Conservation (phyloP, 1,140 invertebrate genomes). For the Brachionus rotundiformis region DNA sequence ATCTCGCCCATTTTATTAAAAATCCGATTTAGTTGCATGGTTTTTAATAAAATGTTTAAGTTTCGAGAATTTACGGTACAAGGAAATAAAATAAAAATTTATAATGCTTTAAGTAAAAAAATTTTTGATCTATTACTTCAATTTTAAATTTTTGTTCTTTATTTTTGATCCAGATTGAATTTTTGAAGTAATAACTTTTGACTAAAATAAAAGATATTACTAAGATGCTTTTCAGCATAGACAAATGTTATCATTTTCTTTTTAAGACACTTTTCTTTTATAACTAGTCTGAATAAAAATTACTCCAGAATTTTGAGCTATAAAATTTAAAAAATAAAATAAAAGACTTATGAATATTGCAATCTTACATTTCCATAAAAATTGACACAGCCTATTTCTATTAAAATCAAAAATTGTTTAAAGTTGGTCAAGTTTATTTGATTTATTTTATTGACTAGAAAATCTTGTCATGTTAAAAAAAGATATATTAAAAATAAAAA, state of each 20-base stretch:
- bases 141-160: constrained; percentile 2
- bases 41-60: too few species aligned
- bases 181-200: not conserved
- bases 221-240: not conserved
- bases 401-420: not conserved
- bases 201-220: not conserved
- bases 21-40: too few species aligned
- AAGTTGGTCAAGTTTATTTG: constrained; percentile 8
- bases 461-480: not conserved
- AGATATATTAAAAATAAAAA: not conserved
- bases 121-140: not conserved
- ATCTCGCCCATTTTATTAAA: too few species aligned
- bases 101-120: not conserved
- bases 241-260: not conserved
- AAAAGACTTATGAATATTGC: not conserved
- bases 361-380: not conserved
- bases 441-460: not conserved
- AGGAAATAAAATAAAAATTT: not conserved
- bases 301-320: not conserved
- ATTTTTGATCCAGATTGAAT: not conserved
- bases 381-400: not conserved
- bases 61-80: too few species aligned
- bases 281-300: not conserved
- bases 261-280: not conserved
- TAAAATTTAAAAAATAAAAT: not conserved